phyloP scores from a whole-genome alignment of 2,113 vertebrate species.

The Clarias batrachus region DNA sequence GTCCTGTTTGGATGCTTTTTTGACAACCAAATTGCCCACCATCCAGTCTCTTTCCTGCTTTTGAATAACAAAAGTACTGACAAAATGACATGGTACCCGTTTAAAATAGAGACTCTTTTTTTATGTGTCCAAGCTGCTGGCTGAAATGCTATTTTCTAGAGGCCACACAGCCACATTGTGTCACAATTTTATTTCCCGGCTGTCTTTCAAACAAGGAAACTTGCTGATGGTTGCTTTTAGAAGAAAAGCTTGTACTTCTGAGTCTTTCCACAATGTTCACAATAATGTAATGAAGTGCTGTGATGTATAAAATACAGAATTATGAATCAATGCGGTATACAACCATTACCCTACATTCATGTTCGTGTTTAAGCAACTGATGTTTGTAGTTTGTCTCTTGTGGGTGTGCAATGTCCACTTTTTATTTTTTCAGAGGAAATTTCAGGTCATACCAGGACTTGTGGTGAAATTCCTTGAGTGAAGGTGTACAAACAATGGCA shows the following conservation, averaged over 20 bases:
- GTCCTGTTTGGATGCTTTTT: not conserved
- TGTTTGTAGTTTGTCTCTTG: not conserved
- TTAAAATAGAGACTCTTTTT: constrained; percentile 17
- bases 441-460: no score
- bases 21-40: constrained; percentile 12
- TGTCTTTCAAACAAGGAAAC: not conserved
- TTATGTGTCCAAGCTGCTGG: not conserved
- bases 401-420: not conserved
- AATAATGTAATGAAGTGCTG: not conserved
- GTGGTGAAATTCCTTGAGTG: no score
- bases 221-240: not conserved
- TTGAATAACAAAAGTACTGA: not conserved
- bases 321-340: not conserved
- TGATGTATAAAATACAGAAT: not conserved
- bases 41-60: not conserved
- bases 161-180: not conserved
- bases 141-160: constrained; percentile 10
- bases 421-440: not conserved
- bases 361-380: not conserved
- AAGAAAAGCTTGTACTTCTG: not conserved
- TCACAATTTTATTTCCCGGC: not conserved
- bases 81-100: not conserved
- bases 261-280: not conserved
- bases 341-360: not conserved
- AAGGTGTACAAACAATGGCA: no score